These are phyloP conservation scores for Hemibagrus wyckioides DNA, from an alignment of 2,113 vertebrate genomes.

Conservation along the genomic window DNA sequence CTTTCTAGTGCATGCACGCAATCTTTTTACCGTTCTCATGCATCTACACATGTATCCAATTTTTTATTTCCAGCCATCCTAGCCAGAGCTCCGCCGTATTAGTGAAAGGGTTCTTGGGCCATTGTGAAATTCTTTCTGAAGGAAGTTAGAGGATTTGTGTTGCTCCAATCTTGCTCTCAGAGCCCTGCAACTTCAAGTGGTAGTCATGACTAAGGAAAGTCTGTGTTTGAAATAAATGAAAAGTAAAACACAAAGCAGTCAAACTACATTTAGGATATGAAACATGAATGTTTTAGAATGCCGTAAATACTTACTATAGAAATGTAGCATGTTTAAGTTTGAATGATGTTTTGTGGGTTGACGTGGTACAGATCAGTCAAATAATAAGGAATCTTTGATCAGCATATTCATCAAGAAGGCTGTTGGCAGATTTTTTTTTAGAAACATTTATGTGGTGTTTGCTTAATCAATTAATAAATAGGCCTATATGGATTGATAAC, in stretches of 20 bases:
- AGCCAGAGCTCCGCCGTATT: not conserved
- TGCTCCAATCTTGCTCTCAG: not conserved
- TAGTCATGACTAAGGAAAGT: not conserved
- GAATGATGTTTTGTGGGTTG: not conserved
- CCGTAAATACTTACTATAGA: not conserved
- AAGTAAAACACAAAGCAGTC: not conserved
- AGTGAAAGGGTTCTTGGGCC: not conserved
- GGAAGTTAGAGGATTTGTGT: not conserved
- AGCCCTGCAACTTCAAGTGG: not conserved
- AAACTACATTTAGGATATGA: not conserved
- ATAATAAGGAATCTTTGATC: not conserved
- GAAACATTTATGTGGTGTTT: not conserved
- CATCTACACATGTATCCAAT: slow-evolving; percentile 43
- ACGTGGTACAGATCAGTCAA: not conserved
- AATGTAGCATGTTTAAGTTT: not conserved
- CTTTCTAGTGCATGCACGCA: not conserved
- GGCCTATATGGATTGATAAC: not conserved
- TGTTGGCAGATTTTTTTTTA: not conserved
- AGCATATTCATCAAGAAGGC: not conserved
- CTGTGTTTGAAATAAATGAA: not conserved
- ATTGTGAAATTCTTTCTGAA: not conserved
- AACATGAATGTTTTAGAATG: not conserved
- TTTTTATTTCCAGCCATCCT: too few species aligned
- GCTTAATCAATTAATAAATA: not conserved
- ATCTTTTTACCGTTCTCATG: slow-evolving; percentile 30